A percentile compares a stretch with the other conserved stretches of the same genome.
Evolutionary conservation across 2,113 vertebrate species (phyloP).

Genomic region (Siniperca chuatsi): DNA sequence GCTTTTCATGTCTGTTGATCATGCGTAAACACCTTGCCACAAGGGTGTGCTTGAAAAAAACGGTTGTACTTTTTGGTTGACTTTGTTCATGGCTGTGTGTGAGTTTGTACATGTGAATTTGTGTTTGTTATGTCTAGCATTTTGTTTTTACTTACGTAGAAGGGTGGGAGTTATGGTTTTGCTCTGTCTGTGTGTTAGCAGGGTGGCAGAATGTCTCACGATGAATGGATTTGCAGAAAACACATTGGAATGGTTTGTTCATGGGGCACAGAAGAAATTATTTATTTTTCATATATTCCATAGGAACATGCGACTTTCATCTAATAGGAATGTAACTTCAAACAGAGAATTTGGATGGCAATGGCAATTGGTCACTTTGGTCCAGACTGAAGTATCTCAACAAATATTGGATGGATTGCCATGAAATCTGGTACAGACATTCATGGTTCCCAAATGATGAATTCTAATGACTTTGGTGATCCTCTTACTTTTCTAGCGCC

Average conservation of each 20-base stretch:
- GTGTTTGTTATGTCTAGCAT: constrained; percentile 5
- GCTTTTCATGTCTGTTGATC: constrained; percentile 53
- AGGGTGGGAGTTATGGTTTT: not conserved
- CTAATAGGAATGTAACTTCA: not conserved
- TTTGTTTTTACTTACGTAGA: not conserved
- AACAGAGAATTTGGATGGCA: not conserved
- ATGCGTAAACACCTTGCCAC: constrained; percentile 44
- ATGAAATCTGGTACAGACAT: not conserved
- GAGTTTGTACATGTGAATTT: constrained; percentile 1
- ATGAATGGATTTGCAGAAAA: not conserved
- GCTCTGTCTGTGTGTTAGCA: not conserved
- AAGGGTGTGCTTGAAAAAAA: constrained; percentile 26
- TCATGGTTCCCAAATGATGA: not conserved
- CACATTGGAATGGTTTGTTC: not conserved
- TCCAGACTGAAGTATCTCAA: not conserved
- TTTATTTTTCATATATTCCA: not conserved
- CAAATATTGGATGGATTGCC: not conserved
- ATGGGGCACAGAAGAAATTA: not conserved
- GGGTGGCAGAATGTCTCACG: not conserved
- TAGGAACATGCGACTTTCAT: not conserved
- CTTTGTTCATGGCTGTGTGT: constrained; percentile 34
- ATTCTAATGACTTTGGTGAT: not conserved
- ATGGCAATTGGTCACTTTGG: not conserved
- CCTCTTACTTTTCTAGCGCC: not conserved
- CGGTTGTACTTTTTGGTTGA: constrained; percentile 15